phyloP scores from a whole-genome alignment of 2,888 invertebrate genomes.

The Pterobdella sp. region DNA sequence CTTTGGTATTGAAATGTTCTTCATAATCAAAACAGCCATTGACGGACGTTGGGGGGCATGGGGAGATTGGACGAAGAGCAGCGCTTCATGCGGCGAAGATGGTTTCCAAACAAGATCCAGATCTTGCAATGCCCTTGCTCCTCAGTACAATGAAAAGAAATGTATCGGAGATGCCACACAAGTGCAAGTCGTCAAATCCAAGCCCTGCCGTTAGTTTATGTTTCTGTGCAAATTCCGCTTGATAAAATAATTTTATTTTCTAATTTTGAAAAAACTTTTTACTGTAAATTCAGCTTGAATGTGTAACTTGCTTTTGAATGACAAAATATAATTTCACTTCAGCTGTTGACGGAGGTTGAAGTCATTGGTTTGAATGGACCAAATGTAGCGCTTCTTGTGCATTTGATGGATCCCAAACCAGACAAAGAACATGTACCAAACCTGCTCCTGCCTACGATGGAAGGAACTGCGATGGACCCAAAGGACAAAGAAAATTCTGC shows the following conservation, averaged over 20 bases:
- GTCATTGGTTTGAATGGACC: constrained; percentile 35
- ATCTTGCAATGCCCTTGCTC: constrained; percentile 32
- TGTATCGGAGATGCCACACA: constrained; percentile 32
- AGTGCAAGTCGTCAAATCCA: constrained; percentile 18
- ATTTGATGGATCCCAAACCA: constrained; percentile 23
- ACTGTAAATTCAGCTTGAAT: too few relatives aligned
- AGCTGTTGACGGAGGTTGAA: constrained; percentile 36
- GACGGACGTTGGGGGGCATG: constrained; percentile 33
- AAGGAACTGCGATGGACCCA: constrained; percentile 29
- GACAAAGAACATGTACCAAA: constrained; percentile 31
- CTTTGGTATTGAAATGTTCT: background rate
- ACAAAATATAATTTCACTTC: constrained; percentile 7
- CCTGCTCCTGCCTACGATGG: constrained; percentile 32
- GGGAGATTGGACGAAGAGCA: constrained; percentile 32
- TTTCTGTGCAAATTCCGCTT: background rate
- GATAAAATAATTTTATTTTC: background rate
- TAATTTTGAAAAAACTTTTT: too few relatives aligned
- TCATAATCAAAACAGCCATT: constrained; percentile 20
- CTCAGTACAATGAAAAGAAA: constrained; percentile 29
- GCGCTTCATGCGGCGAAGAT: constrained; percentile 31
- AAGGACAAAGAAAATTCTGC: constrained; percentile 21
- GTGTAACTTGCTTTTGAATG: too few relatives aligned
- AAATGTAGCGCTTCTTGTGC: constrained; percentile 36
- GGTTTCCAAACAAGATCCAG: constrained; percentile 29
- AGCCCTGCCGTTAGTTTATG: constrained; percentile 27